These are phyloP conservation scores for Gavia stellata DNA, from an alignment of 2,113 vertebrate genomes.

Conservation along the genomic window DNA sequence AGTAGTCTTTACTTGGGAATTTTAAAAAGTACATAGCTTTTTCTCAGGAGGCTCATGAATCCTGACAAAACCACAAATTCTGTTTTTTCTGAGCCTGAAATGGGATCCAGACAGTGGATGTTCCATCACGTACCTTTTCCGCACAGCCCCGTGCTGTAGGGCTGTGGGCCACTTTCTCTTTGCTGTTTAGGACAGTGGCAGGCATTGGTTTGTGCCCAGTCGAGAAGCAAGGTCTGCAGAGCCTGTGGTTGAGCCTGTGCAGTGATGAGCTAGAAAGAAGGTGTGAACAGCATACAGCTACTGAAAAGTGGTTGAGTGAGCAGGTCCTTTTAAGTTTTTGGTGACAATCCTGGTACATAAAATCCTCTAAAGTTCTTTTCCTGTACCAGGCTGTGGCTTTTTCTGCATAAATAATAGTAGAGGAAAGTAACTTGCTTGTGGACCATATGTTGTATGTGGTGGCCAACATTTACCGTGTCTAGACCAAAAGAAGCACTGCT, in stretches of 20 bases:
- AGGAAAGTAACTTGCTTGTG: neutral
- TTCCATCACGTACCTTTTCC: neutral
- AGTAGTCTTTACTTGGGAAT: neutral
- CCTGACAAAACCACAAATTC: neutral
- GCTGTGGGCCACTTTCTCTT: neutral
- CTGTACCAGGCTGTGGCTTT: neutral
- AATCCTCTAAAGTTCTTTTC: neutral
- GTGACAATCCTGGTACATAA: neutral
- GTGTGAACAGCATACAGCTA: neutral
- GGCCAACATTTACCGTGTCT: neutral
- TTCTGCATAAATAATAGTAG: neutral
- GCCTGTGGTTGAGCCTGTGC: neutral
- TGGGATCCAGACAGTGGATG: rapidly evolving
- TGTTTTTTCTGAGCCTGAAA: neutral
- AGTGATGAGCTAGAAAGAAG: neutral
- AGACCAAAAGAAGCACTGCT: neutral
- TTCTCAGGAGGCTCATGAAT: neutral
- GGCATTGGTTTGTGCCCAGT: neutral
- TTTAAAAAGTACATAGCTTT: neutral
- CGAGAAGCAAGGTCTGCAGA: neutral
- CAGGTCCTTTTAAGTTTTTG: neutral
- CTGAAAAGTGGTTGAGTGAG: neutral
- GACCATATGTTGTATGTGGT: neutral
- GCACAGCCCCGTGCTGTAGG: neutral
- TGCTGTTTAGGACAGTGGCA: neutral